Evolutionary conservation across 2,797 vertebrate genomes (phyloP), one percentile per base, ranked within the genome.

Genomic region (Poecilia velifera): DNA sequence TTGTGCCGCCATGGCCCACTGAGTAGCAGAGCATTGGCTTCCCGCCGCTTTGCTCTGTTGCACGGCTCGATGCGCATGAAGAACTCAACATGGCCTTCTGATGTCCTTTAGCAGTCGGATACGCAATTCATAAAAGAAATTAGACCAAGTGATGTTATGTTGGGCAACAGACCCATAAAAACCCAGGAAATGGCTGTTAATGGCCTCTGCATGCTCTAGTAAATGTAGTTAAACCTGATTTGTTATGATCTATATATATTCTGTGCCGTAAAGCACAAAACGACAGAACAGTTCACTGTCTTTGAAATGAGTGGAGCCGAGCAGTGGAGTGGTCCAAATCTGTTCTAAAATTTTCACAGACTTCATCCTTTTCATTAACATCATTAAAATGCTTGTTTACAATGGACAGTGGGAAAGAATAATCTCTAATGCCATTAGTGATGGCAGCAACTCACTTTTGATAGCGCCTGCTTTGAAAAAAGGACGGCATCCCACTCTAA

Each of bases 321-420:
- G 88, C 76, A 84, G 80, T 74, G 18, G 80, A 90, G 83, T 82
- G 83, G 78, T 77, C 83, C 83, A 86, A 85, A 88, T 86, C 82
- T 14, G 1, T 89, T 86, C 74, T 77, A 82, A 82, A 82, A 89
- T 86, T 90, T 87, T 82, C 80, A 66, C 80, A 66, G 79, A 91
- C 87, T 91, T 88, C 72, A 84, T 91, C 86, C 87, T 90, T 88
- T 87, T 88, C 88, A 90, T 91, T 86, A 83, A 68, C 85, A 81
- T 91, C 89, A 91, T 93, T 90, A 92, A 85, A 90, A 84, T 57
- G 71, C 80, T 82, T 77, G 80, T 91, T 93, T 87, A 87, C 73
- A 90, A 86, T 82, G 89, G 91, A 87, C 86, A 92, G 79, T 86
- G 77, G 85, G 84, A 82, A 87, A 83, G 84, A 83, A 90, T 90